A percentile compares a stretch with the other conserved stretches of the same genome.
phyloP scores from a whole-genome alignment of 1,140 invertebrate species.

The Aphelinus atriplicis region DNA sequence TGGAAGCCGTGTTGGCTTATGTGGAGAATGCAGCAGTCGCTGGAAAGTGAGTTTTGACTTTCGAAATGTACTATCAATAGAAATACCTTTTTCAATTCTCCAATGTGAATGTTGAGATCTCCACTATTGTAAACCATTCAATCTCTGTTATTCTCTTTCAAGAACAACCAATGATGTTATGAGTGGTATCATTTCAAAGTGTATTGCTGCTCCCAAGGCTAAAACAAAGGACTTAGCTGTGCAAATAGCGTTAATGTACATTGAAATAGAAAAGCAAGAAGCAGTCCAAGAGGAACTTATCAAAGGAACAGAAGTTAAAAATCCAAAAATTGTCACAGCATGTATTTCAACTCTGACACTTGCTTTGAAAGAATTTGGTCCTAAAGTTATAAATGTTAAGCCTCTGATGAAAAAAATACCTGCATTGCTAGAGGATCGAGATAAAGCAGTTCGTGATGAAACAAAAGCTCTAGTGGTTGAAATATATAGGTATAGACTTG shows the following conservation, averaged over 20 bases:
- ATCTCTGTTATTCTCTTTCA: slow-evolving; percentile 46
- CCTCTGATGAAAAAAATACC: slow-evolving; percentile 89
- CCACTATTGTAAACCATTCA: background rate
- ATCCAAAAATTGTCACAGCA: slow-evolving; percentile 92
- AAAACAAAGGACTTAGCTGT: slow-evolving; percentile 92
- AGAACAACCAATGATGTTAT: slow-evolving; percentile 92
- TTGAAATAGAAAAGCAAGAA: slow-evolving; percentile 97
- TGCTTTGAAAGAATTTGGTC: slow-evolving; percentile 84
- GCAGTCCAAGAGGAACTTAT: slow-evolving; percentile 89
- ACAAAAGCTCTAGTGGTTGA: slow-evolving; percentile 89
- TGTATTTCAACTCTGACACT: slow-evolving; percentile 82
- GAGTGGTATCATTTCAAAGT: slow-evolving; percentile 89
- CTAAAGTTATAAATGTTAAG: slow-evolving; percentile 90
- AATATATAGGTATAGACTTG: slow-evolving; percentile 76
- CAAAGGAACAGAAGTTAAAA: slow-evolving; percentile 94
- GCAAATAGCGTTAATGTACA: slow-evolving; percentile 91
- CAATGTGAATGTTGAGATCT: slow-evolving; percentile 3
- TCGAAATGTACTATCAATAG: background rate
- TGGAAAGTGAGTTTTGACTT: slow-evolving; percentile 71
- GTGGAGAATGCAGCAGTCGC: slow-evolving; percentile 88
- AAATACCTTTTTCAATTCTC: background rate
- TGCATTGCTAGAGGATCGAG: slow-evolving; percentile 86
- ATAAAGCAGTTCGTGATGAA: slow-evolving; percentile 92
- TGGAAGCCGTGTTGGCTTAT: slow-evolving; percentile 90
- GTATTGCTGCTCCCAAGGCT: slow-evolving; percentile 88